Conservation (phyloP, 2,888 invertebrate genomes). For the Ceriagrion tenellum region DNA sequence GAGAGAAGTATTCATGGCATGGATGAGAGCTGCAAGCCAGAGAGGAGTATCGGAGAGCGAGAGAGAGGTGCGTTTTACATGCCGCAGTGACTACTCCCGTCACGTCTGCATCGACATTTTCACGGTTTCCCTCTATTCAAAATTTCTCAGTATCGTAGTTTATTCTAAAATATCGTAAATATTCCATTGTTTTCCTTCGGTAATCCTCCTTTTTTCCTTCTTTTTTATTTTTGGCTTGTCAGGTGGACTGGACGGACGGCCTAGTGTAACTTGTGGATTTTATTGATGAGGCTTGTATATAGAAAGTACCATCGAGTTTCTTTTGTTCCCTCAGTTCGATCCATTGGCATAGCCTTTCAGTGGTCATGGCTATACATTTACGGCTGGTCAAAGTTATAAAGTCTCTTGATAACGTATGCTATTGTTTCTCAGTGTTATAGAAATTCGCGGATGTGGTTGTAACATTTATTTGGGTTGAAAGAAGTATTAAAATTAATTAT, state of each 20-base stretch:
- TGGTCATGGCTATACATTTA: neutral
- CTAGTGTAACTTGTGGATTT: constrained; percentile 6
- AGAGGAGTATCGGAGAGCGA: neutral
- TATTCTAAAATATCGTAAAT: constrained; percentile 53
- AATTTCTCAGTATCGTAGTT: constrained; percentile 46
- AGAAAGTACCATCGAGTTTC: neutral
- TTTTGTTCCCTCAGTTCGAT: neutral
- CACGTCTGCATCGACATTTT: neutral
- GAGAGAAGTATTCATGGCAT: neutral
- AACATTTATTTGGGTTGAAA: neutral
- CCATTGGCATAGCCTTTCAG: neutral
- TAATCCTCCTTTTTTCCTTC: neutral
- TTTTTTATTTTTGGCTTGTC: constrained; percentile 48
- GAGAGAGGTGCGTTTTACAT: neutral
- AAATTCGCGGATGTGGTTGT: neutral
- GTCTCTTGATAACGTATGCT: neutral
- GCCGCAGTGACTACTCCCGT: neutral
- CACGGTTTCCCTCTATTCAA: constrained; percentile 28
- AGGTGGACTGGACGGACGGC: neutral
- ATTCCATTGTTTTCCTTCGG: constrained; percentile 46
- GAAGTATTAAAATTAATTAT: neutral
- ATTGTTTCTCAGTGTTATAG: neutral
- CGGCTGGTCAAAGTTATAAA: neutral
- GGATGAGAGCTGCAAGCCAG: neutral
- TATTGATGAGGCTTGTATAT: constrained; percentile 42